These are phyloP conservation scores for Pseudorhombus dupliciocellatus DNA, from an alignment of 2,113 vertebrate genomes.

Conservation along the genomic window DNA sequence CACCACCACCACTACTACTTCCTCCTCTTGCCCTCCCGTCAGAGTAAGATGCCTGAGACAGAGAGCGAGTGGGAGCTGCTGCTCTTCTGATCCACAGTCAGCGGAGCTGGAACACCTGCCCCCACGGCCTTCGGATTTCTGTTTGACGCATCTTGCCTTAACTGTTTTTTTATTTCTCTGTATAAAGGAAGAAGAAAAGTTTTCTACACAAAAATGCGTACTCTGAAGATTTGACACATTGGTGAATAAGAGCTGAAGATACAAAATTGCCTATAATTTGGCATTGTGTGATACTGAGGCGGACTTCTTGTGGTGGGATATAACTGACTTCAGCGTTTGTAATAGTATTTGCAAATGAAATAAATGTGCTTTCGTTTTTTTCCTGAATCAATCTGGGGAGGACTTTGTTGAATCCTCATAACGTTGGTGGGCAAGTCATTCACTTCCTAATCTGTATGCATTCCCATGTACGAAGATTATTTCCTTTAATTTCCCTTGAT, in stretches of 20 bases:
- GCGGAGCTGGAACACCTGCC: constrained; percentile 78
- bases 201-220: constrained; percentile 90
- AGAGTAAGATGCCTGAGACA: constrained; percentile 91
- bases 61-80: constrained; percentile 84
- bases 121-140: constrained; percentile 85
- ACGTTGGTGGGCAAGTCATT: constrained; percentile 30
- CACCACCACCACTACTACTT: constrained; percentile 51
- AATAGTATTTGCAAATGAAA: constrained; percentile 72
- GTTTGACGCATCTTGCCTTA: constrained; percentile 98
- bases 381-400: constrained; percentile 46
- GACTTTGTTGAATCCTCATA: constrained; percentile 44
- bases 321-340: constrained; percentile 68
- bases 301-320: constrained; percentile 72
- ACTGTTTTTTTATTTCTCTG: constrained; percentile 94
- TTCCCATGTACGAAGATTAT: constrained; percentile 46
- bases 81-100: constrained; percentile 62
- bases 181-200: constrained; percentile 86
- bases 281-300: constrained; percentile 63
- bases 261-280: constrained; percentile 66
- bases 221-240: constrained; percentile 69
- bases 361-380: constrained; percentile 73
- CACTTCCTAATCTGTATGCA: constrained; percentile 42
- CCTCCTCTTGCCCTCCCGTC: constrained; percentile 78
- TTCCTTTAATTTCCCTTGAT: constrained; percentile 13
- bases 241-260: constrained; percentile 59